phyloP scores from a whole-genome alignment of 2,888 invertebrate species.

The Melanostoma scalare region DNA sequence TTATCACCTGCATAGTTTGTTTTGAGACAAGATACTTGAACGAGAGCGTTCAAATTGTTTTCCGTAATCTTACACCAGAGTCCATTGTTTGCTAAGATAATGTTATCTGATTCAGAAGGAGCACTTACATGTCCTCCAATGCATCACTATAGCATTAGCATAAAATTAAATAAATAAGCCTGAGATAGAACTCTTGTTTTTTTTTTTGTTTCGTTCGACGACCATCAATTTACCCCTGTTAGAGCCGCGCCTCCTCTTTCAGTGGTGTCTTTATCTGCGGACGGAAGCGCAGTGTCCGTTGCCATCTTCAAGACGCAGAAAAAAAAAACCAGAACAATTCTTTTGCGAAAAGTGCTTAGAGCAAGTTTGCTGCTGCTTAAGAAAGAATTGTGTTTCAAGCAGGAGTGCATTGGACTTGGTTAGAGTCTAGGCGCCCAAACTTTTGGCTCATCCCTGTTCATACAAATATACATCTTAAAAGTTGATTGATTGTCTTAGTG shows the following conservation, averaged over 20 bases:
- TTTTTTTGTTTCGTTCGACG: constrained; percentile 12
- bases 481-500: too few relatives aligned
- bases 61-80: constrained; percentile 63
- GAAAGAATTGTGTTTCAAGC: constrained; percentile 16
- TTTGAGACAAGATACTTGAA: constrained; percentile 40
- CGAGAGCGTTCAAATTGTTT: constrained; percentile 41
- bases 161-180: constrained; percentile 65
- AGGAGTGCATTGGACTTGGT: background rate
- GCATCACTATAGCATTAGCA: constrained; percentile 64
- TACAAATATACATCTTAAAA: too few relatives aligned
- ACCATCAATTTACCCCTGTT: constrained; percentile 51
- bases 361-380: background rate
- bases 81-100: constrained; percentile 60
- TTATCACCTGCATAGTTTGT: constrained; percentile 51
- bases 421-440: background rate
- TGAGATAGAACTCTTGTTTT: constrained; percentile 26
- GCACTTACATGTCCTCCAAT: constrained; percentile 66
- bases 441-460: background rate
- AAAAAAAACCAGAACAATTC: background rate
- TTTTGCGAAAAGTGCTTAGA: too few relatives aligned
- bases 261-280: constrained; percentile 13
- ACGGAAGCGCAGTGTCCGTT: constrained; percentile 55
- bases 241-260: constrained; percentile 1
- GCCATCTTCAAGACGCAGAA: constrained; percentile 46
- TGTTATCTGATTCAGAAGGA: constrained; percentile 64